Evolutionary conservation across 2,113 vertebrate species (phyloP).

Genomic region (Melozone crissalis): DNA sequence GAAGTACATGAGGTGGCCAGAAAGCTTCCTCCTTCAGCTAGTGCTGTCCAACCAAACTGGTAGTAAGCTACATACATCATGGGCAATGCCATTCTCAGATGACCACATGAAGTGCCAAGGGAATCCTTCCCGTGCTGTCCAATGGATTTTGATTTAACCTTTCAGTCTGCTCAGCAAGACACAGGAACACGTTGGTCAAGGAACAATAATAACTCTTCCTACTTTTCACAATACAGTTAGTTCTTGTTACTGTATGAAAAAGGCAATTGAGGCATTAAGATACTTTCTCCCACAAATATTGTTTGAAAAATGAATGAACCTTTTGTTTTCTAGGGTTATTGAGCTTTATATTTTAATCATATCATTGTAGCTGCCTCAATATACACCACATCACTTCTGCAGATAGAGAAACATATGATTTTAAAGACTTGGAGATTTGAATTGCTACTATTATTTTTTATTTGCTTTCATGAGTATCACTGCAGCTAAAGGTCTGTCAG

Average conservation of each 20-base stretch:
- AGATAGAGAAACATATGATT: background rate
- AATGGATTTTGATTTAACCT: background rate
- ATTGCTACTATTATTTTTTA: conserved; percentile 37
- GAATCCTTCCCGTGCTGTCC: background rate
- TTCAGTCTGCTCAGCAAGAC: background rate
- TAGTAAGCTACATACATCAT: background rate
- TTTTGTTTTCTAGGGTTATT: background rate
- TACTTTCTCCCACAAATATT: background rate
- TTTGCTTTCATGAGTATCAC: background rate
- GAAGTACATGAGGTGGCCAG: background rate
- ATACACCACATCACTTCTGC: background rate
- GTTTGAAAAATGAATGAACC: background rate
- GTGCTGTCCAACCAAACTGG: background rate
- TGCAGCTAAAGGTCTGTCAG: conserved; percentile 2
- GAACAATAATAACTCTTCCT: background rate
- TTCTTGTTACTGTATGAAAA: background rate
- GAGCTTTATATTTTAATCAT: conserved; percentile 31
- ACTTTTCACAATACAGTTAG: background rate
- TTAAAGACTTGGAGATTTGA: conserved; percentile 35
- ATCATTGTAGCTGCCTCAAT: background rate
- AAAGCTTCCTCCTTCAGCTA: background rate
- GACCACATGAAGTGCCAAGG: background rate
- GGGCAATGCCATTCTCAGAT: background rate
- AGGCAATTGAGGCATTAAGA: background rate
- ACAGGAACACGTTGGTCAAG: background rate